phyloP scores from a whole-genome alignment of 2,888 invertebrate genomes.

The Coenonympha glycerion region DNA sequence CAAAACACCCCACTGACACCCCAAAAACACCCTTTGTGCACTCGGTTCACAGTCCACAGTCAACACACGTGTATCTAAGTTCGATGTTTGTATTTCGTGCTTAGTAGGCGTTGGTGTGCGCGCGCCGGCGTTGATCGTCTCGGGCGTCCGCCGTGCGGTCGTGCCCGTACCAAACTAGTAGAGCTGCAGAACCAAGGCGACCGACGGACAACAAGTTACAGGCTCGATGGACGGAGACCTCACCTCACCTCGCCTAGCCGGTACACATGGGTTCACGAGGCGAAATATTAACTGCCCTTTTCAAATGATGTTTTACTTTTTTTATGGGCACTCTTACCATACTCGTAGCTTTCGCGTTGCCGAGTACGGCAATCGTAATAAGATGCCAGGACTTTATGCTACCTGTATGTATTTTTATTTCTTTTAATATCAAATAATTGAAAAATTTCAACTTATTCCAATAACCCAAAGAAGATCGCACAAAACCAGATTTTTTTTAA shows the following conservation, averaged over 20 bases:
- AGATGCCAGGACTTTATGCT: no score
- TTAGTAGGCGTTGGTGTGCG: slow-evolving; percentile 46
- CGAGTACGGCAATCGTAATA: no score
- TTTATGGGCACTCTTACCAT: no score
- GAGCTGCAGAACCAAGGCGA: slow-evolving; percentile 37
- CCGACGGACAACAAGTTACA: slow-evolving; percentile 50
- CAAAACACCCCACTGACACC: slow-evolving; percentile 41
- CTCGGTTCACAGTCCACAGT: slow-evolving; percentile 41
- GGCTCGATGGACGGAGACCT: slow-evolving; percentile 38
- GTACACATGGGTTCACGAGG: slow-evolving; percentile 32
- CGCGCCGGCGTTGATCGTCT: slow-evolving; percentile 40
- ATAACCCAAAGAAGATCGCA: no score
- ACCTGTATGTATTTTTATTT: no score
- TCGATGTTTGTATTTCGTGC: slow-evolving; percentile 39
- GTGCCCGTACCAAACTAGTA: slow-evolving; percentile 64
- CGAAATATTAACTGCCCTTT: slow-evolving; percentile 6
- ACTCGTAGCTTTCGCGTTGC: no score
- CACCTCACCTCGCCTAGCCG: slow-evolving; percentile 24
- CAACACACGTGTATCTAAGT: slow-evolving; percentile 42
- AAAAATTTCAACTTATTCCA: no score
- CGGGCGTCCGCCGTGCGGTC: slow-evolving; percentile 61
- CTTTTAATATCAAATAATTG: no score
- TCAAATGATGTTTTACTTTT: not conserved
- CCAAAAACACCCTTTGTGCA: slow-evolving; percentile 33
- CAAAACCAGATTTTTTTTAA: no score